Evolutionary conservation across 2,888 invertebrate species (phyloP).

Genomic region (Megalurothrips usitatus): DNA sequence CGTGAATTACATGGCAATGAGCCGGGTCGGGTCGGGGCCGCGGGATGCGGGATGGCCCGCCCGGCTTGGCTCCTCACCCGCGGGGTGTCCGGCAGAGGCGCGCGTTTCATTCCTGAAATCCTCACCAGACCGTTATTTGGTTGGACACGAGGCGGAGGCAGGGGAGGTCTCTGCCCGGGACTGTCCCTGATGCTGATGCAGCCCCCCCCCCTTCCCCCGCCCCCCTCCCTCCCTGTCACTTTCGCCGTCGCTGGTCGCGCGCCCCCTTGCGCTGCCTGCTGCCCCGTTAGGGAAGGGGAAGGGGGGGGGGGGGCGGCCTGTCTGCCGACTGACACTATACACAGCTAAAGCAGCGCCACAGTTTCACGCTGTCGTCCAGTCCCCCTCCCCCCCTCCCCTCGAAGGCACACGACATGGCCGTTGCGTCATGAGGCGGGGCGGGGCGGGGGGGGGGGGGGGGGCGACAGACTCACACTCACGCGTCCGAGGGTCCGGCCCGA

Average conservation of each 20-base stretch:
- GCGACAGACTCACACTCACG: background rate
- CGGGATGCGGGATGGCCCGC: no score
- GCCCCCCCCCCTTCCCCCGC: no score
- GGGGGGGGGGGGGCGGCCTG: conserved; percentile 2
- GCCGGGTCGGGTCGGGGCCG: no score
- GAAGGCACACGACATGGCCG: background rate
- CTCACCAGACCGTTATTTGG: no score
- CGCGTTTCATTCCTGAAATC: no score
- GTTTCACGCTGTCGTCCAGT: background rate
- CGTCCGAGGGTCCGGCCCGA: background rate
- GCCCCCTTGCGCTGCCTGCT: background rate
- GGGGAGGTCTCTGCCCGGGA: no score
- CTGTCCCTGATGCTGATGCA: no score
- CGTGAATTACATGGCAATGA: no score
- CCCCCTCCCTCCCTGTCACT: no score
- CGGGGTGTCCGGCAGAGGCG: no score
- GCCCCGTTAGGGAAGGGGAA: background rate
- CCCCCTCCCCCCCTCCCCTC: background rate
- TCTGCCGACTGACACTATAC: conserved; percentile 14
- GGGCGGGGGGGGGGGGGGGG: background rate
- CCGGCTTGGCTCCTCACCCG: no score
- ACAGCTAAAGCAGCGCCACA: background rate
- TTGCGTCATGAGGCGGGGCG: background rate
- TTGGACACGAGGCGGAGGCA: background rate
- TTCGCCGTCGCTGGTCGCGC: background rate